phyloP scores from a whole-genome alignment of 2,113 vertebrate genomes.

The Elgaria multicarinata region DNA sequence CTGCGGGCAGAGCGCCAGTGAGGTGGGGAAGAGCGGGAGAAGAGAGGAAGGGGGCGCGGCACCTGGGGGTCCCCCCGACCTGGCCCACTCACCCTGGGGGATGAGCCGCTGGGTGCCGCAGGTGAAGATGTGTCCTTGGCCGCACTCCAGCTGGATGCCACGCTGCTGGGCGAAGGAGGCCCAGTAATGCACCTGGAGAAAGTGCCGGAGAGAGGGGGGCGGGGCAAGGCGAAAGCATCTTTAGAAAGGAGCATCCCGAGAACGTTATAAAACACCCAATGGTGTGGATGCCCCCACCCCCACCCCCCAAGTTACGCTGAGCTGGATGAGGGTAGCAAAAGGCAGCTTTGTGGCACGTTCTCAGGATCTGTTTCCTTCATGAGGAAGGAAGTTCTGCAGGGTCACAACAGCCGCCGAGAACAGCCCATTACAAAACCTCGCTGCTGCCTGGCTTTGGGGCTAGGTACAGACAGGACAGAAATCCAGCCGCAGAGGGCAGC shows the following conservation, averaged over 20 bases:
- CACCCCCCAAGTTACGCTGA: no score
- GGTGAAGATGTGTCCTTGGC: constrained; percentile 93
- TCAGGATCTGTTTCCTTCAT: not conserved
- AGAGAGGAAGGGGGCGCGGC: not conserved
- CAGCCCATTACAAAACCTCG: not conserved
- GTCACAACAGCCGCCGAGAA: not conserved
- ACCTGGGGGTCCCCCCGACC: rapidly evolving
- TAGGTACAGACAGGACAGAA: no score
- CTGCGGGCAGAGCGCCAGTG: constrained; percentile 66
- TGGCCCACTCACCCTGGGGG: constrained; percentile 85
- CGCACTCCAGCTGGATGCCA: constrained; percentile 94
- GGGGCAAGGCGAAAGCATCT: not conserved
- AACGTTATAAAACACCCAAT: no score
- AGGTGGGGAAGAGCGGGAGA: not conserved
- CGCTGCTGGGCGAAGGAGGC: constrained; percentile 98
- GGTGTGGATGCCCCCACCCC: no score
- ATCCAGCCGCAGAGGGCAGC: no score
- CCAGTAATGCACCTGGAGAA: constrained; percentile 93
- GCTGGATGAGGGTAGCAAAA: not conserved
- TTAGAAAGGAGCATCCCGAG: no score
- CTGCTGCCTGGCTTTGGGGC: no score
- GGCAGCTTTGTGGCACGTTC: no score
- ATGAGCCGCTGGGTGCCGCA: constrained; percentile 93
- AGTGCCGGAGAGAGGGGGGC: not conserved
- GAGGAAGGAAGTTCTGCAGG: not conserved